These are phyloP conservation scores for Orthonychiurus folsomi DNA, from an alignment of 2,888 invertebrate genomes.

Conservation along the genomic window DNA sequence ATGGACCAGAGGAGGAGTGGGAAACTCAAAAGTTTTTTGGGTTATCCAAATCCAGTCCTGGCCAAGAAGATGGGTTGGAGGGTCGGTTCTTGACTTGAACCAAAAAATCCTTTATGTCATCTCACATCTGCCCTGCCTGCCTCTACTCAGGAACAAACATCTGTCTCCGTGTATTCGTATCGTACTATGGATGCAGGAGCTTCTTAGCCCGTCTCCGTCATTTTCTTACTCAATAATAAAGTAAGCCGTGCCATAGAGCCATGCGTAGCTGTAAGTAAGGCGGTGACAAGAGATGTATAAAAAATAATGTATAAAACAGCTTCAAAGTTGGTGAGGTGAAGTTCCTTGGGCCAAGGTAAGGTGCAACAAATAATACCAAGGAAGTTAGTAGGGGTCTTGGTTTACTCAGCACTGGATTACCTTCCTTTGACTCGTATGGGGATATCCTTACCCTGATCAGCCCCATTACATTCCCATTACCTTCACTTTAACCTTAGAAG, in stretches of 20 bases:
- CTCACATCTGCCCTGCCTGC: constrained; percentile 1
- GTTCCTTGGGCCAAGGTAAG: no score
- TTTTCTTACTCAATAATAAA: neutral
- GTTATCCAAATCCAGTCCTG: no score
- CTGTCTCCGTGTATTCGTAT: no score
- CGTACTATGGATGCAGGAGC: no score
- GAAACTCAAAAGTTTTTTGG: no score
- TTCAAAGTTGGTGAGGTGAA: no score
- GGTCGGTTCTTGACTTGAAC: neutral
- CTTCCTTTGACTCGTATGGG: neutral
- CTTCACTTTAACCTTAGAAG: neutral
- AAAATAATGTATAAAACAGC: no score
- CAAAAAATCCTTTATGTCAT: constrained; percentile 1
- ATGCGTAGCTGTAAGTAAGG: no score
- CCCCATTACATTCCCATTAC: constrained; percentile 1
- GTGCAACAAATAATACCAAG: neutral
- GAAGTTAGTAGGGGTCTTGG: neutral
- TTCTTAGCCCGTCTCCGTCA: neutral
- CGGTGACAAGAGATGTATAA: no score
- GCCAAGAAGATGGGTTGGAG: no score
- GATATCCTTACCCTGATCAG: neutral
- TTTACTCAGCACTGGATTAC: neutral
- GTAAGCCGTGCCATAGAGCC: neutral
- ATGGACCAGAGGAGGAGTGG: no score
- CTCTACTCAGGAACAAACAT: neutral